These are phyloP conservation scores for Leptoclinus maculatus DNA, from an alignment of 2,797 vertebrate species.

Conservation along the genomic window DNA sequence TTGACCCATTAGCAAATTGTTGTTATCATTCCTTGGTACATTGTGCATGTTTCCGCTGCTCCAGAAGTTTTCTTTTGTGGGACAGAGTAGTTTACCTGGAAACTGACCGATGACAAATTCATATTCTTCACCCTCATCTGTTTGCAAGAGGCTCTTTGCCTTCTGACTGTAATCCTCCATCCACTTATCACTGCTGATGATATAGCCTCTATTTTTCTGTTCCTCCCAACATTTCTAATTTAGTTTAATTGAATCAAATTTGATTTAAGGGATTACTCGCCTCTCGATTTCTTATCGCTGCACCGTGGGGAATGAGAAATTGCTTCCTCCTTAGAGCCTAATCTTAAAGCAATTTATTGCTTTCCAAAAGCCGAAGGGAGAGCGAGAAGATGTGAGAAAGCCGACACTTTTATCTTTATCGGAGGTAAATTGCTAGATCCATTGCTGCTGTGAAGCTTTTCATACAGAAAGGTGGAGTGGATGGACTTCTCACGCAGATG, in stretches of 20 bases:
- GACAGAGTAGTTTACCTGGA: background rate
- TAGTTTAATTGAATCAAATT: slow-evolving; percentile 58
- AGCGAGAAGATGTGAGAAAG: slow-evolving; percentile 32
- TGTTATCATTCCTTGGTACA: background rate
- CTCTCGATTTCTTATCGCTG: slow-evolving; percentile 59
- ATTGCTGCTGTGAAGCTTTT: slow-evolving; percentile 15
- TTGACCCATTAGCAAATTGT: slow-evolving; percentile 26
- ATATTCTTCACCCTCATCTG: background rate
- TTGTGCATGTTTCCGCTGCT: slow-evolving; percentile 12
- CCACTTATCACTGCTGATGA: slow-evolving; percentile 13
- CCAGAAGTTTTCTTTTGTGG: background rate
- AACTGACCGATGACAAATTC: slow-evolving; percentile 19
- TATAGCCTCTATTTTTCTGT: slow-evolving; percentile 26
- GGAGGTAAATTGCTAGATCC: slow-evolving; percentile 49
- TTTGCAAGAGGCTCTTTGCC: background rate
- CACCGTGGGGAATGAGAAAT: slow-evolving; percentile 49
- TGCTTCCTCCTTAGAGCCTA: slow-evolving; percentile 45
- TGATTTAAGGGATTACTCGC: slow-evolving; percentile 48
- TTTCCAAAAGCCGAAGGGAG: slow-evolving; percentile 28
- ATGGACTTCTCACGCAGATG: slow-evolving; percentile 5
- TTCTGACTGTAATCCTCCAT: background rate
- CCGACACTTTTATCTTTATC: slow-evolving; percentile 37
- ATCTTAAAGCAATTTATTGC: slow-evolving; percentile 63
- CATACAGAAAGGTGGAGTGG: slow-evolving; percentile 1
- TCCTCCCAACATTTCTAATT: slow-evolving; percentile 37